Conservation (phyloP, 2,113 vertebrate species). For the Drymodes brunneopygia region DNA sequence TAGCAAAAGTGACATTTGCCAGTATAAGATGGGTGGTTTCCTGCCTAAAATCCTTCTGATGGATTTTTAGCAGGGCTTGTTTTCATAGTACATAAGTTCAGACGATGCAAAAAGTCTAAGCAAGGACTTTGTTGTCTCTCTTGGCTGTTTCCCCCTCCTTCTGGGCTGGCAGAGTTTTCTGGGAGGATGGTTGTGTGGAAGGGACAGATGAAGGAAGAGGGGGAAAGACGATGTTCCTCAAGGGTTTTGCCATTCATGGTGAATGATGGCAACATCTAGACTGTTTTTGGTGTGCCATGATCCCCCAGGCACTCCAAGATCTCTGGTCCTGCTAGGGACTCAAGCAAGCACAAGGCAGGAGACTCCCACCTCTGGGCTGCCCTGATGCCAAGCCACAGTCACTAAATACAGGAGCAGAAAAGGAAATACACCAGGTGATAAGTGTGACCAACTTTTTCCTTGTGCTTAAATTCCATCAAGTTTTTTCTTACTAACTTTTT, state of each 20-base stretch:
- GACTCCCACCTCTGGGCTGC: not conserved
- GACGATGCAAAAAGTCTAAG: not conserved
- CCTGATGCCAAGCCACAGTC: not conserved
- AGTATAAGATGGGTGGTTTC: not conserved
- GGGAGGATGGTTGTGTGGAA: not conserved
- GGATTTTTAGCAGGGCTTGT: not conserved
- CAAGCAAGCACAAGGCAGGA: not conserved
- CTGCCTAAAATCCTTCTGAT: not conserved
- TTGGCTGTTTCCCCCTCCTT: not conserved
- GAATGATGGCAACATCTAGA: not conserved
- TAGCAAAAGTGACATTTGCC: not conserved
- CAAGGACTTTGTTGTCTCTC: not conserved
- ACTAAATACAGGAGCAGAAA: not conserved
- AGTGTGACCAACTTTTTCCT: not conserved
- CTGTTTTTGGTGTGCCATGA: not conserved
- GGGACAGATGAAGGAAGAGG: not conserved
- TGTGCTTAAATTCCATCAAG: not conserved
- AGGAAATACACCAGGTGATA: not conserved
- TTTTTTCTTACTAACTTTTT: not conserved
- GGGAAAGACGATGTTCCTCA: not conserved
- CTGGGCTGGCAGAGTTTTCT: not conserved
- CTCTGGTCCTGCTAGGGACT: not conserved
- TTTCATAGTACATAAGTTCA: not conserved
- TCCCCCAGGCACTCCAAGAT: not conserved
- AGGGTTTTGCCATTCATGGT: not conserved